Evolutionary conservation across 2,888 invertebrate species (phyloP), one percentile per base, ranked within the genome.

Genomic region (Drosophila rubida): DNA sequence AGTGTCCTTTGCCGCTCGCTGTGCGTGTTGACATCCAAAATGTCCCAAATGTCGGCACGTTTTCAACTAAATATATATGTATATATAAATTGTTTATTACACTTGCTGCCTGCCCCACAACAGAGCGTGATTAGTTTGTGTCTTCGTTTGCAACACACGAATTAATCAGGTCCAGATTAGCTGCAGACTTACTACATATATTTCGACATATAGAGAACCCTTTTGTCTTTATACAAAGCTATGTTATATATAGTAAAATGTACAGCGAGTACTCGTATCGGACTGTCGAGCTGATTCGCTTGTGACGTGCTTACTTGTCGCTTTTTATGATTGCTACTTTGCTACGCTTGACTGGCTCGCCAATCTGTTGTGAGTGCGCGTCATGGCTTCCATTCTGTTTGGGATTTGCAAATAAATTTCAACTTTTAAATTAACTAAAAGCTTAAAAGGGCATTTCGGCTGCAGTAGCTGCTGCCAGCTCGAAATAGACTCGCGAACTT

Each of bases 341-440:
- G 7, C 14, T 22, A 32, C n/a, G 27, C 14, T 42, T 49, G 11
- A 32, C 42, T 30, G 22, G 11, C 30, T 22, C 13, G 16, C 35
- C 9, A 37, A 50, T 35, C 35, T n/a, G 14, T 39, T 25, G 37
- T 1, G 13, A n/a, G 19, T 16, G 23, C 11, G 13, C 1, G 13
- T 42, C 8, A 5, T 32, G 51, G 49, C 39, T 42, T 42, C 53
- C 65, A 64, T 49, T 66, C 79, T 75, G 58, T 59, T 62, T 27
- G 65, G 66, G 80, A 45, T 80, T 80, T 88, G 44, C 57, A 50
- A 80, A 87, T 87, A 80, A 78, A 87, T 87, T 84, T 67, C 54
- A 69, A 70, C 57, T 88, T 88, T 78, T 76, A 87, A 88, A 84
- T 88, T 87, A 88, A 87, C 88, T 88, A 87, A 88, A 88, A 84